Percentiles rank a stretch among this genome's conserved stretches.
phyloP scores from a whole-genome alignment of 2,797 vertebrate species.

The Rallus crepitans region DNA sequence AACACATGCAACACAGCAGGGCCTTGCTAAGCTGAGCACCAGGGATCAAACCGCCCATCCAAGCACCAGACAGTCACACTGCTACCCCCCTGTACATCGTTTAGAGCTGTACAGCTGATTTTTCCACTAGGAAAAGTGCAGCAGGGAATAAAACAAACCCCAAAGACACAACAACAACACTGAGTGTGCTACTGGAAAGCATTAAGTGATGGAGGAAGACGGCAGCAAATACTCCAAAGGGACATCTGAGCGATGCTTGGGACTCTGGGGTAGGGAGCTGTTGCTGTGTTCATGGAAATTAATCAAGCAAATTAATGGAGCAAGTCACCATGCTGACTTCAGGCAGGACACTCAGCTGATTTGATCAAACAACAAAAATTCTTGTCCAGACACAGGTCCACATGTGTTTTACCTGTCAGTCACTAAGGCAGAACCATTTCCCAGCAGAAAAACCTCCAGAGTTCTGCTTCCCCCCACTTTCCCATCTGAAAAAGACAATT shows the following conservation, averaged over 20 bases:
- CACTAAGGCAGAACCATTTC: not conserved
- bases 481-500: not conserved
- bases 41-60: not conserved
- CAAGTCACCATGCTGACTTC: not conserved
- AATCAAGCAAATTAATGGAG: not conserved
- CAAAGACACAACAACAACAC: rapidly evolving
- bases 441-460: not conserved
- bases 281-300: not conserved
- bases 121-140: not conserved
- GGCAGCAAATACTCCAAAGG: not conserved
- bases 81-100: rapidly evolving
- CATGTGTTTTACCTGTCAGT: rapidly evolving
- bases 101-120: not conserved
- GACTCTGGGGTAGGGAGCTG: not conserved
- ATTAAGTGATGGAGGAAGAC: rapidly evolving
- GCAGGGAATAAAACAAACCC: not conserved
- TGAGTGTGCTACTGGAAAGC: rapidly evolving
- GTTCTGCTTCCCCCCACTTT: not conserved
- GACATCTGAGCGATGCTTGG: not conserved
- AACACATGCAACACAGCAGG: not conserved
- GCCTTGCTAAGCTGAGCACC: not conserved
- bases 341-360: not conserved
- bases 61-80: not conserved
- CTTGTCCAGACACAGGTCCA: not conserved
- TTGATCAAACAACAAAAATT: not conserved